Base-by-base conservation (phyloP, 2,797 vertebrate genomes). In the Vipera latastei region DNA sequence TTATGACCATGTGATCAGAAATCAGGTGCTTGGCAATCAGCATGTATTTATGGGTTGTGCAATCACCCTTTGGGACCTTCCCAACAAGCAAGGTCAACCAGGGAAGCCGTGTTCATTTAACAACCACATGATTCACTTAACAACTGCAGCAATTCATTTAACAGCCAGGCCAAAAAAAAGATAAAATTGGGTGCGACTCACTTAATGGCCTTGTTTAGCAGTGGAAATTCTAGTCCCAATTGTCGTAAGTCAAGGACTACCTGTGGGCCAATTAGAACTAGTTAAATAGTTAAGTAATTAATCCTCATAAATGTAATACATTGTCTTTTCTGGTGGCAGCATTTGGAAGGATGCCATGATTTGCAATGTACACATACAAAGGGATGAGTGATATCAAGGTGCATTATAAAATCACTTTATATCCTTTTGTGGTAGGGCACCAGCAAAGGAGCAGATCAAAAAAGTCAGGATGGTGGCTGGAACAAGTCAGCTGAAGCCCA, bases 11-110 rank as follows among this genome's bases (percentile, higher is more conserved):
- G n/a, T 18, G 65, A 73, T 73, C 65, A 73, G n/a, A 73, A 73
- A 32, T 38, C 0, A 2, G n/a, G 14, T 0, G 2, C n/a, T 32
- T 73, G 65, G n/a, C n/a, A 73, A 73, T n/a, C 2, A 0, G n/a
- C 65, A 69, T 73, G 65, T 73, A 18, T 16, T 32, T 69, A 32
- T 69, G n/a, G n/a, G 32, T 69, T 14, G 16, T 6, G n/a, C 5
- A 2, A 69, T 69, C 63, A 69, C 5, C 65, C 2, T 38, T 18
- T 73, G 65, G 38, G n/a, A 73, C n/a, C 2, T 73, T 73, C 65
- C 65, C 65, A 73, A 73, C 6, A 38, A 69, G 65, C 2, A 32
- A 16, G 32, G 65, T 69, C 65, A 69, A 73, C 18, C 0, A 18
- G n/a, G 65, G n/a, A 32, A 32, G 65, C 14, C 0, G 1, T n/a